phyloP scores from a whole-genome alignment of 2,888 invertebrate species.

The Dicyrtomina minuta region DNA sequence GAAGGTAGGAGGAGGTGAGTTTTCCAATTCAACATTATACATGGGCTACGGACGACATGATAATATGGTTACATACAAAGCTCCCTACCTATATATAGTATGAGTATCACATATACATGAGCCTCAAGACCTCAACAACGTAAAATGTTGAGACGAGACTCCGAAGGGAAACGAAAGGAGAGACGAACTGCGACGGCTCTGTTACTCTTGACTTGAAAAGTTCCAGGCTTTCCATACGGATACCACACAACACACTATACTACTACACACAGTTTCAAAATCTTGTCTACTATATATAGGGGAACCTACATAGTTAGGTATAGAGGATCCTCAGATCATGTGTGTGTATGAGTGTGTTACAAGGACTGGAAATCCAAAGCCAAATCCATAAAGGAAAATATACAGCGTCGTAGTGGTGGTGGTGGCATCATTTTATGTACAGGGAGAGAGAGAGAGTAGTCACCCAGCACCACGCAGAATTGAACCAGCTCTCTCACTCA shows the following conservation, averaged over 20 bases:
- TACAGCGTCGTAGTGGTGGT: background rate
- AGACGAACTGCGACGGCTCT: constrained; percentile 29
- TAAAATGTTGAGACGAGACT: constrained; percentile 15
- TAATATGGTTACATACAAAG: no score
- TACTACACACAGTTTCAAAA: no score
- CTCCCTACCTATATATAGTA: no score
- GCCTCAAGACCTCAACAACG: background rate
- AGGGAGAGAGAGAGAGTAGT: background rate
- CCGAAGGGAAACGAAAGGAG: constrained; percentile 19
- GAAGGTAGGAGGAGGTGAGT: no score
- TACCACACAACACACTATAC: no score
- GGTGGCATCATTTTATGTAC: constrained; percentile 9
- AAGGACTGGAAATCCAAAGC: no score
- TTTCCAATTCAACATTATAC: no score
- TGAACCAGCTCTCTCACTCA: background rate
- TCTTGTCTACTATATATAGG: no score
- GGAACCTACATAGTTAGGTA: no score
- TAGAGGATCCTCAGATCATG: no score
- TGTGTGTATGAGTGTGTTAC: background rate
- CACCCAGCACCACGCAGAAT: constrained; percentile 6
- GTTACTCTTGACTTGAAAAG: constrained; percentile 24
- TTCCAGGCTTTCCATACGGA: constrained; percentile 23
- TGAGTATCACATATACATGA: background rate
- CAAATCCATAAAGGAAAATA: no score
- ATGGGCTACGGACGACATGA: no score